Conservation (phyloP, 2,113 vertebrate genomes). For the Columbina picui region DNA sequence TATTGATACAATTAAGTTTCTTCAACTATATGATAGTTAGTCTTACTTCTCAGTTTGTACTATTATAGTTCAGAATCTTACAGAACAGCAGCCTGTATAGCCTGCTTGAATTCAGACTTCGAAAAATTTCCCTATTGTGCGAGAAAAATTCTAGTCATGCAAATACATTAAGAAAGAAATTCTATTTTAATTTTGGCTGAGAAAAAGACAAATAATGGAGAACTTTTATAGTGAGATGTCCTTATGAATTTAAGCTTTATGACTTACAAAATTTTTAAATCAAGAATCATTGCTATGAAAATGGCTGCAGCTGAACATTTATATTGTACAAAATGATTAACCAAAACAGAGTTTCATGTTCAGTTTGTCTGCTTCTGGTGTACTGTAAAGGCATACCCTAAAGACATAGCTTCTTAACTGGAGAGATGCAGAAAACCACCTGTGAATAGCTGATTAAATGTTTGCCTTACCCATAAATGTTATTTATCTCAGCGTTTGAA, state of each 20-base stretch:
- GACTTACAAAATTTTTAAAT: not conserved
- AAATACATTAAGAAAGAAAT: not conserved
- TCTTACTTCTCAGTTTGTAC: not conserved
- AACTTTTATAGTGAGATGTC: not conserved
- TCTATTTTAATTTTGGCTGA: not conserved
- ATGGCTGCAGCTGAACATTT: not conserved
- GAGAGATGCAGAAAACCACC: not conserved
- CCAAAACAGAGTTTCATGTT: not conserved
- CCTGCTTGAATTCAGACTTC: not conserved
- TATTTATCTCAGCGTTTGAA: not conserved
- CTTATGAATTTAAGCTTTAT: not conserved
- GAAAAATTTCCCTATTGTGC: not conserved
- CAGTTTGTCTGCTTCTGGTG: not conserved
- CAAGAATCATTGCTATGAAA: not conserved
- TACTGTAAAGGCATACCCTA: not conserved
- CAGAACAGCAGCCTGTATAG: not conserved
- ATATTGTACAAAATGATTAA: not conserved
- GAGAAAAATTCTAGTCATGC: not conserved
- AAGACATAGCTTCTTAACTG: not conserved
- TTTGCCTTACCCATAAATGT: not conserved
- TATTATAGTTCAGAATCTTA: not conserved
- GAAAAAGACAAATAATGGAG: not conserved
- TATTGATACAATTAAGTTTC: not conserved
- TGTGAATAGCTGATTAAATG: not conserved
- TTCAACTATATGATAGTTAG: not conserved